phyloP scores from a whole-genome alignment of 2,888 invertebrate genomes.

The Amiota mariae region DNA sequence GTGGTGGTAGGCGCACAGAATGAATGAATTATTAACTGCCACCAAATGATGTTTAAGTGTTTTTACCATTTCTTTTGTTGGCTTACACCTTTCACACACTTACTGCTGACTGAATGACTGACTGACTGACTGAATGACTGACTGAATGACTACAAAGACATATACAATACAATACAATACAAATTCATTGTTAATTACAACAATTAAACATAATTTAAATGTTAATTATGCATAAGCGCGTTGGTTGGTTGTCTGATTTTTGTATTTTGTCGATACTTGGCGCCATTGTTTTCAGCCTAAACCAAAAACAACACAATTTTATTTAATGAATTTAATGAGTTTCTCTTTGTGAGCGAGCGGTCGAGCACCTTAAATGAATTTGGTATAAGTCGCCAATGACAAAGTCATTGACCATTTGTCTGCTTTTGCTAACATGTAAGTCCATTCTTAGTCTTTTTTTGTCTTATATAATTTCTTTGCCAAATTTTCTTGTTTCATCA shows the following conservation, averaged over 20 bases:
- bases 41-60: conserved; percentile 10
- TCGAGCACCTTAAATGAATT: background rate
- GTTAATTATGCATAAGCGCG: conserved; percentile 13
- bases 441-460: background rate
- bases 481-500: conserved; percentile 37
- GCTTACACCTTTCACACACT: conserved; percentile 15
- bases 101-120: background rate
- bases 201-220: conserved; percentile 23
- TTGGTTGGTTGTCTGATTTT: background rate
- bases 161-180: too few relatives aligned
- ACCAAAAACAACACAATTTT: too few relatives aligned
- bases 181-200: conserved; percentile 25
- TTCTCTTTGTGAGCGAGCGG: background rate
- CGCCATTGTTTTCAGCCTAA: conserved; percentile 3
- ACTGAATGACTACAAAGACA: too few relatives aligned
- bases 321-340: conserved; percentile 14
- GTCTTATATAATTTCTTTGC: background rate
- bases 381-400: background rate
- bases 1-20: too few relatives aligned
- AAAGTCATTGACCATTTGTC: conserved; percentile 4
- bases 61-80: background rate
- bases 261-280: background rate
- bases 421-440: background rate
- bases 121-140: too few relatives aligned
- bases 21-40: conserved; percentile 6